Conservation (phyloP, 2,888 invertebrate genomes). For the Amiota communis region DNA sequence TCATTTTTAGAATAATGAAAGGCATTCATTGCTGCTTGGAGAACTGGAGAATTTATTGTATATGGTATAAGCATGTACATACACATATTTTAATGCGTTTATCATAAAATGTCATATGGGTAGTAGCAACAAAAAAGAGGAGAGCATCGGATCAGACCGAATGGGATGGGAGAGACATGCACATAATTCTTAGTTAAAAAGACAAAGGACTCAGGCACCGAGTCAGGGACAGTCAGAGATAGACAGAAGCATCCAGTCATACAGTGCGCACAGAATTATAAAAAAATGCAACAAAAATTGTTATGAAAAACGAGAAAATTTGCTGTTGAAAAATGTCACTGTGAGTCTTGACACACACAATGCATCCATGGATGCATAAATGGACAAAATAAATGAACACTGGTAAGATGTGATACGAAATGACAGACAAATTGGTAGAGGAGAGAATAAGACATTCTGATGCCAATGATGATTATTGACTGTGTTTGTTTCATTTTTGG, state of each 20-base stretch:
- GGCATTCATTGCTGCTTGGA: conserved; percentile 55
- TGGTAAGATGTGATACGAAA: background rate
- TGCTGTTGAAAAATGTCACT: conserved; percentile 16
- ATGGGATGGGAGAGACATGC: background rate
- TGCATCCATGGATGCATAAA: background rate
- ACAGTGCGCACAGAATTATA: background rate
- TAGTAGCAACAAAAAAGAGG: conserved; percentile 55
- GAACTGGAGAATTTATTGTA: too few relatives aligned
- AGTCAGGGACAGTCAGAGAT: too few relatives aligned
- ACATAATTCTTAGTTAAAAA: conserved; percentile 20
- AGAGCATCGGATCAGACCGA: conserved; percentile 5
- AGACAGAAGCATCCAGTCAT: too few relatives aligned
- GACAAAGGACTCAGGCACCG: too few relatives aligned
- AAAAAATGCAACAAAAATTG: background rate
- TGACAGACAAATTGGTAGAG: background rate
- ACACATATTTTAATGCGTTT: conserved; percentile 52
- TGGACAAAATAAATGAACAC: background rate
- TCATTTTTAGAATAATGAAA: background rate
- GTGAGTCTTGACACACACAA: background rate
- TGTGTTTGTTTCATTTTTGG: too few relatives aligned
- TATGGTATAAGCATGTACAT: too few relatives aligned
- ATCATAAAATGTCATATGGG: conserved; percentile 66
- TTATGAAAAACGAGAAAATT: background rate
- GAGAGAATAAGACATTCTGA: background rate
- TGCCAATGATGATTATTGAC: too few relatives aligned